Evolutionary conservation across 1,140 invertebrate species (phyloP), one percentile per base, ranked within the genome.

Genomic region (Cydia pomonella): DNA sequence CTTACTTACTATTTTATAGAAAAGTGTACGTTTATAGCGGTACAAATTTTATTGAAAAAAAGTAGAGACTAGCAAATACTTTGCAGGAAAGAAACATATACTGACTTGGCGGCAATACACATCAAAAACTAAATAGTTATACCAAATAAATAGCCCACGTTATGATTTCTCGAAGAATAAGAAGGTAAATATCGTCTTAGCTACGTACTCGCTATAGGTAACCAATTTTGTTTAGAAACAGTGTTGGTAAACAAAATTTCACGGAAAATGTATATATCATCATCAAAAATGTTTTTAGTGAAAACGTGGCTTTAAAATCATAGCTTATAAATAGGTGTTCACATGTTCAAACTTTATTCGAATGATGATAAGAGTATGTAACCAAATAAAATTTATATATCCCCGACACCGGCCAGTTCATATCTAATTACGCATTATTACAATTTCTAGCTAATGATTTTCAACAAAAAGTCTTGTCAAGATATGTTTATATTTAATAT

Each of bases 401-500:
- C 50, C 5, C 16, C 47, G 47, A 6, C 47, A 50, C n/a, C n/a
- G n/a, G 63, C 16, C 25, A 38, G 16, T 41, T 33, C 64, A 38
- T 9, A 69, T 29, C 29, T 33, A 18, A 69, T 69, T 69, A 64
- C 5, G 3, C 38, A 16, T 21, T 64, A 66, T 69, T 69, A 18
- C 29, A 38, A 69, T 41, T 69, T 69, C 64, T 69, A 69, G 7
- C 64, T 69, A 69, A 69, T 23, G 64, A 16, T 69, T 69, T 69
- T 64, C 10, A 64, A 64, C 64, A 18, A 41, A 59, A 69, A 69
- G 64, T 69, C 64, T 69, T 69, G 33, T 69, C 16, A 69, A 69
- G 64, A 69, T 69, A 69, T 69, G 64, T 69, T 69, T 69, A 69
- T 69, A 33, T 33, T 33, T 29, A 69, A 18, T 66, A 66, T 69